Base-by-base conservation (phyloP, 2,888 invertebrate genomes). In the Pantelozetes paolii region DNA sequence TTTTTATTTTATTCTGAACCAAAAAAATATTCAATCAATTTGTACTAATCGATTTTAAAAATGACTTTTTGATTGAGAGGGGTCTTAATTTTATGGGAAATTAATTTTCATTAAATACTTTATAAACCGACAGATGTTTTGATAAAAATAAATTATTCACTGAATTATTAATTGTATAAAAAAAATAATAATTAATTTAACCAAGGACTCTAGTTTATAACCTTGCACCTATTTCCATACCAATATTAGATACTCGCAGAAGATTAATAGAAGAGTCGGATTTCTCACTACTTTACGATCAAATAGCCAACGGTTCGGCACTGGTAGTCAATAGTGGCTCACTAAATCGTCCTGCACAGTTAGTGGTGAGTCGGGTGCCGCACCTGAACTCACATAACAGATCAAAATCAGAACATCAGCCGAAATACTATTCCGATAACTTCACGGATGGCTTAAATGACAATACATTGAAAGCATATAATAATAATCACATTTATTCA, bases 381-480 rank as follows among this genome's bases (percentile, higher is more conserved):
- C 28, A 48, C n/a, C 20, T 71, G 23, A 36, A 8, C 6, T 9
- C 26, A 18, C 54, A 71, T 32, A 45, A n/a, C 18, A 28, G 71
- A 15, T 71, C 71, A 5, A 71, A 71, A 30, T 71, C 71, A 23
- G 71, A 71, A 28, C 71, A 71, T 23, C 71, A 71, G 30, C 11
- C 71, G 18, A 45, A 40, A 20, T 71, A 71, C 50, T 71, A 26
- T 30, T 71, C 71, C 2, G 62, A 62, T n/a, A 62, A 2, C 18
- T 62, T 62, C 26, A n/a, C 62, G 9, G 32, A 62, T 32, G 18
- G 8, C 6, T 15, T 3, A 1, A 32, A 62, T 18, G 62, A 62
- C n/a, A 32, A n/a, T 32, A 62, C 62, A 62, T 26, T 62, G 20
- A 72, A 57, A 20, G 9, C 57, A 59, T 30, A n/a, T 40, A 72